phyloP scores from a whole-genome alignment of 2,888 invertebrate species.

The Drosophila meridiana region DNA sequence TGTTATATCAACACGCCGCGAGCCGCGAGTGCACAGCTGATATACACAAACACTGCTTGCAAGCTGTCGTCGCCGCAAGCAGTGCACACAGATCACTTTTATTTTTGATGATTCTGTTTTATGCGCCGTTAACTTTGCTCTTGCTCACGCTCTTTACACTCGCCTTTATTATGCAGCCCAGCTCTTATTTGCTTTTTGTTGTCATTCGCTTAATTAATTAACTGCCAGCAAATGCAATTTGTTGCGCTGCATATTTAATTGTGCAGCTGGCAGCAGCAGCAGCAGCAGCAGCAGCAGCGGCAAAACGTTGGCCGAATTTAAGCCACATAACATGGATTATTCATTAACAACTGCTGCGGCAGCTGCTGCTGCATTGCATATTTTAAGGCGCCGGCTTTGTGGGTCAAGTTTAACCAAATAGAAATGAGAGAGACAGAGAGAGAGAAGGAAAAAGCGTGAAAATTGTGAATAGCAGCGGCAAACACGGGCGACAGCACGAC shows the following conservation, averaged over 20 bases:
- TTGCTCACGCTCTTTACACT: not conserved
- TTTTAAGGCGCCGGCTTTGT: conserved; percentile 47
- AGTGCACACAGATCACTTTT: conserved; percentile 1
- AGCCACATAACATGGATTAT: conserved; percentile 22
- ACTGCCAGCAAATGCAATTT: conserved; percentile 13
- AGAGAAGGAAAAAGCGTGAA: conserved; percentile 27
- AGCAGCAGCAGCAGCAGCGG: no score
- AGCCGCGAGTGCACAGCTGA: conserved; percentile 1
- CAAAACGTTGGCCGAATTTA: conserved; percentile 5
- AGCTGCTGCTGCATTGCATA: conserved; percentile 22
- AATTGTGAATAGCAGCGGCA: conserved; percentile 39
- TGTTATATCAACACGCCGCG: not conserved
- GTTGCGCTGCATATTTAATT: conserved; percentile 20
- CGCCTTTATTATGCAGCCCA: not conserved
- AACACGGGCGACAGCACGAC: conserved; percentile 15
- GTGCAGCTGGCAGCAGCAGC: not conserved
- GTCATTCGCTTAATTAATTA: conserved; percentile 10
- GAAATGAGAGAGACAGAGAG: conserved; percentile 1
- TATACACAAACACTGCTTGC: not conserved
- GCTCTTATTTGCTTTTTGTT: not conserved
- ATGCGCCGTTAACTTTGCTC: not conserved
- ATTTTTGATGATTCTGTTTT: not conserved
- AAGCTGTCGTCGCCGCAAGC: not conserved
- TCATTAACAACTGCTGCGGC: not conserved
- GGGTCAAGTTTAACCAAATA: conserved; percentile 72